Evolutionary conservation across 2,888 invertebrate genomes (phyloP), one percentile per base, ranked within the genome.

Genomic region (Spodoptera exigua): DNA sequence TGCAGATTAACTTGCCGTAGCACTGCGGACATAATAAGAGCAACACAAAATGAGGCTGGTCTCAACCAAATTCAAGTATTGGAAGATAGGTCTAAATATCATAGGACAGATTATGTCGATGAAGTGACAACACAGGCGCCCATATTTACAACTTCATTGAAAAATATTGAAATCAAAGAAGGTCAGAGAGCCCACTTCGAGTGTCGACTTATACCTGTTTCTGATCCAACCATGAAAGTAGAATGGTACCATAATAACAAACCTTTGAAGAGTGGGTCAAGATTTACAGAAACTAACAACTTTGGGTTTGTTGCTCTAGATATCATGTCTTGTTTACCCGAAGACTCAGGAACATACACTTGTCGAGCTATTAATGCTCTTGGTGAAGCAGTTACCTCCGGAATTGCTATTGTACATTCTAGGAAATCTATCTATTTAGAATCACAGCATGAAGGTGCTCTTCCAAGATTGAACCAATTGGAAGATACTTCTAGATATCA

Each of bases 281-380:
- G 99, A 79, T 99, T 99, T 88, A 97, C 98, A 11, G 98, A 99
- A 91, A 98, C 98, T 9, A 98, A 99, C 84, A 99, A 98, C 91
- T 99, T 99, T 87, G 99, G 99, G 41, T 99, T 98, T 87, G 99
- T 99, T 12, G 98, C 99, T 18, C 94, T 99, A 59, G 99, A 99
- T 85, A 99, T 99, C 76, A 96, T 99, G 95, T 97, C 99, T 76
- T 97, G 98, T 61, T 96, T 99, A 82, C 98, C 99, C 9, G 99
- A 99, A 88, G 99, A 99, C 94, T 97, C 98, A 13, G 99, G 99
- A 45, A 97, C 97, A 0, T 99, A 99, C 87, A 99, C 99, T 0
- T 98, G 98, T 88, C 96, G 98, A 81, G 99, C 99, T 1, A 96
- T 96, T 52, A 99, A 99, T 83, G 97, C 97, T 51, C 95, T 98